Percentiles rank a stretch among this genome's conserved stretches.
phyloP scores from a whole-genome alignment of 2,113 vertebrate species.

The Eclectus roratus region DNA sequence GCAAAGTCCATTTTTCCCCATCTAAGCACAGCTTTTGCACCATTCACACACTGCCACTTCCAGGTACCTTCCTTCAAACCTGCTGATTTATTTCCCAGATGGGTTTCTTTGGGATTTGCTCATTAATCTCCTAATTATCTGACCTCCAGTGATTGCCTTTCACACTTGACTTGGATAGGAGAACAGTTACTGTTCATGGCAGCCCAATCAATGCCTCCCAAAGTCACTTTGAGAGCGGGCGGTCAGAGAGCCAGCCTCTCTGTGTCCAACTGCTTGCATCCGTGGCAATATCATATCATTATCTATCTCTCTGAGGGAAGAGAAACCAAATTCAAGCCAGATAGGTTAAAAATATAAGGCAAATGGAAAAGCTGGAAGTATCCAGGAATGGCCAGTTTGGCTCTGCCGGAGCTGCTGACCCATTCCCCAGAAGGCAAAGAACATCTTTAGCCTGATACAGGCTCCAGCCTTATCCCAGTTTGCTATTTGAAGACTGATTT shows the following conservation, averaged over 20 bases:
- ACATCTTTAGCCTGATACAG: accelerated
- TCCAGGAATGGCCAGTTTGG: not conserved
- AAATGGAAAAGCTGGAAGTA: accelerated
- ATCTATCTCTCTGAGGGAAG: not conserved
- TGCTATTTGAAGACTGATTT: not conserved
- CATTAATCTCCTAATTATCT: conserved; percentile 55
- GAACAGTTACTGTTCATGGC: conserved; percentile 5
- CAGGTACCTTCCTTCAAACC: not conserved
- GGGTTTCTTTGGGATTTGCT: not conserved
- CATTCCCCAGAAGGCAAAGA: not conserved
- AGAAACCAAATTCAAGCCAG: not conserved
- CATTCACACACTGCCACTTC: accelerated
- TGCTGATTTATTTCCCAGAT: not conserved
- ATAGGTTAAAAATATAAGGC: not conserved
- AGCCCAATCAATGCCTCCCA: conserved; percentile 61
- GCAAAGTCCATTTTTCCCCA: not conserved
- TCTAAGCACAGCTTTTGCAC: not conserved
- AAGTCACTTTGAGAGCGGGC: conserved; percentile 53
- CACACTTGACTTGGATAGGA: conserved; percentile 46
- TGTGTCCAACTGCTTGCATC: not conserved
- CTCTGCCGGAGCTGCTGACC: not conserved
- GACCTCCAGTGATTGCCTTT: conserved; percentile 64
- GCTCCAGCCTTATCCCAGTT: not conserved
- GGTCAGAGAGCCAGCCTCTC: not conserved
- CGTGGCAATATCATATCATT: not conserved